A percentile compares a stretch with the other conserved stretches of the same genome.
phyloP scores from a whole-genome alignment of 2,888 invertebrate genomes.

The Orgyia antiqua region DNA sequence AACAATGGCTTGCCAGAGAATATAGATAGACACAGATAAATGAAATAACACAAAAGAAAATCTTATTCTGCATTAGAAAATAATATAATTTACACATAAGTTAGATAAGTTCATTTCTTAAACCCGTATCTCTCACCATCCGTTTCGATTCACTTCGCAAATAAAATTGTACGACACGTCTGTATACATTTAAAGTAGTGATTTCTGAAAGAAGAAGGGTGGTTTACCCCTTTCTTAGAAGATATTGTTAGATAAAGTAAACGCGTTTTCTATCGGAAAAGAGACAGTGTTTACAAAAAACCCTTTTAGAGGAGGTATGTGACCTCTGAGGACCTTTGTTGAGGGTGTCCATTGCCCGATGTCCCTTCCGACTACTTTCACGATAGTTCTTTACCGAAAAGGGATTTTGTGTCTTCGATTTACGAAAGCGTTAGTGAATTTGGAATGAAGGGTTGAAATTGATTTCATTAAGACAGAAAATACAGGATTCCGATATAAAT shows the following conservation, averaged over 20 bases:
- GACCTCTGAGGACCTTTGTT: conserved; percentile 37
- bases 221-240: conserved; percentile 33
- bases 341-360: conserved; percentile 37
- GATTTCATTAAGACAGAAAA: conserved; percentile 6
- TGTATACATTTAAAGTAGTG: conserved; percentile 33
- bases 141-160: conserved; percentile 21
- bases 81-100: too few relatives aligned
- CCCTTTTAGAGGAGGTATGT: conserved; percentile 31
- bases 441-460: conserved; percentile 6
- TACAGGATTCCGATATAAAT: too few relatives aligned
- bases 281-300: conserved; percentile 40
- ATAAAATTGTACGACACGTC: conserved; percentile 27
- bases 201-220: conserved; percentile 32
- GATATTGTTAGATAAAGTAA: conserved; percentile 43
- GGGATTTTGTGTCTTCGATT: conserved; percentile 21
- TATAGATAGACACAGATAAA: too few relatives aligned
- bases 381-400: conserved; percentile 16
- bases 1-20: too few relatives aligned
- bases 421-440: conserved; percentile 15
- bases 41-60: too few relatives aligned
- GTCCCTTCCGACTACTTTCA: conserved; percentile 24
- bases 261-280: conserved; percentile 43
- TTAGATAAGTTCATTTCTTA: conserved; percentile 23
- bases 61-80: too few relatives aligned
- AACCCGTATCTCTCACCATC: conserved; percentile 17